phyloP scores from a whole-genome alignment of 2,113 vertebrate species.

The Circaetus cinerascens region DNA sequence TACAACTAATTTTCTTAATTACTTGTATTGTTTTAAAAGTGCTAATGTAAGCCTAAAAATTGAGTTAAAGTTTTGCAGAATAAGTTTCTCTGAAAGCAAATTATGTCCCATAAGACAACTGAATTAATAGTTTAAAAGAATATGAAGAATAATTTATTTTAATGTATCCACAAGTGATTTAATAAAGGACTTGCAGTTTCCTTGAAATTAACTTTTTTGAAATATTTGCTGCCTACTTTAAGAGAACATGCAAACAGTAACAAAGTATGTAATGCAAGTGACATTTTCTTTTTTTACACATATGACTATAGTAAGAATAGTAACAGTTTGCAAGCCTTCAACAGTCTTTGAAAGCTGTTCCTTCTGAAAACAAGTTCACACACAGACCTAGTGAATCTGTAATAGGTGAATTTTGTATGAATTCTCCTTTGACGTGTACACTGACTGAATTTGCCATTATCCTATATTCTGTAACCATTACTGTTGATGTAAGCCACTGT shows the following conservation, averaged over 20 bases:
- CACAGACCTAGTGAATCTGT: not conserved
- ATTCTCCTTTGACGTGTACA: not conserved
- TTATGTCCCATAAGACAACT: not conserved
- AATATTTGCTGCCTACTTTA: not conserved
- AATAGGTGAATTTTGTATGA: not conserved
- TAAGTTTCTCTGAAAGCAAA: not conserved
- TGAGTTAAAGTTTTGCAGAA: not conserved
- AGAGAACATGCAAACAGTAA: not conserved
- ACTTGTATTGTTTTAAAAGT: not conserved
- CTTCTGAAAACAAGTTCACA: not conserved
- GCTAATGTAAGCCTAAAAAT: not conserved
- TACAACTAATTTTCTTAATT: not conserved
- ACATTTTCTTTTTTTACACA: not conserved
- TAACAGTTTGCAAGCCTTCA: not conserved
- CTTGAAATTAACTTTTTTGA: not conserved
- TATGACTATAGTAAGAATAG: not conserved
- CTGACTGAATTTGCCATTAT: not conserved
- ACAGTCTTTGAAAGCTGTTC: not conserved
- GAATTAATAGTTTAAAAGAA: conserved; percentile 20
- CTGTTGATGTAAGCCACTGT: not conserved
- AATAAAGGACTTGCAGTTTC: not conserved
- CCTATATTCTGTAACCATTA: not conserved
- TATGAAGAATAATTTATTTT: conserved; percentile 5
- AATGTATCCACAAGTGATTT: not conserved
- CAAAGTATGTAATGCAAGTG: not conserved